phyloP scores from a whole-genome alignment of 2,113 vertebrate genomes.

The Cathartes aura region DNA sequence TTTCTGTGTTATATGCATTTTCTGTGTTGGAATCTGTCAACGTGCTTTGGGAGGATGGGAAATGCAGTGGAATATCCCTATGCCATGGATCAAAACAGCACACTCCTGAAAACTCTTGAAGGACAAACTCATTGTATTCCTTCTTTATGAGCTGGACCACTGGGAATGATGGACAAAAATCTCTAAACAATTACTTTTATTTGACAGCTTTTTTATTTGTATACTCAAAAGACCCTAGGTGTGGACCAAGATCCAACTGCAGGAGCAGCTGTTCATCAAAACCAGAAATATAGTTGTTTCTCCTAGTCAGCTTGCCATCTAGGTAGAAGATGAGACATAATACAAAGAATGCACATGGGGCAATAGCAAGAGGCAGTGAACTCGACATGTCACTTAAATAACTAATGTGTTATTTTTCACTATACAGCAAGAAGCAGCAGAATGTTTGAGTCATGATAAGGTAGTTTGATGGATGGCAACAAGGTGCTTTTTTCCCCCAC shows the following conservation, averaged over 20 bases:
- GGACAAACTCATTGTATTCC: background rate
- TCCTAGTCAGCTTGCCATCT: background rate
- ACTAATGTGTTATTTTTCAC: background rate
- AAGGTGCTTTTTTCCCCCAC: background rate
- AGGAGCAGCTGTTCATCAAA: background rate
- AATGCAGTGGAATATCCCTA: background rate
- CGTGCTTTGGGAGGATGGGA: background rate
- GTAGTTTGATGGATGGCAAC: background rate
- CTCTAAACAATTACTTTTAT: background rate
- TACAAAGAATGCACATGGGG: background rate
- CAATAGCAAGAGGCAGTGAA: background rate
- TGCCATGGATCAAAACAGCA: background rate
- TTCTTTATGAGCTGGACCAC: background rate
- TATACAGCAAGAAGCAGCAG: background rate
- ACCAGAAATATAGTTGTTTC: background rate
- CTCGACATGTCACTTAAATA: background rate
- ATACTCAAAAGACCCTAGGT: background rate
- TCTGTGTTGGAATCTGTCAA: background rate
- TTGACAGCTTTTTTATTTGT: background rate
- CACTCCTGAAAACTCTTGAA: background rate
- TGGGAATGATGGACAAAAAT: background rate
- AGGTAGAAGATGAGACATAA: background rate
- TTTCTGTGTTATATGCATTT: background rate
- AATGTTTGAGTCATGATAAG: background rate
- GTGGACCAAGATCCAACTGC: background rate